Evolutionary conservation across 2,888 invertebrate species (phyloP).

Genomic region (Cataglyphis cursor): DNA sequence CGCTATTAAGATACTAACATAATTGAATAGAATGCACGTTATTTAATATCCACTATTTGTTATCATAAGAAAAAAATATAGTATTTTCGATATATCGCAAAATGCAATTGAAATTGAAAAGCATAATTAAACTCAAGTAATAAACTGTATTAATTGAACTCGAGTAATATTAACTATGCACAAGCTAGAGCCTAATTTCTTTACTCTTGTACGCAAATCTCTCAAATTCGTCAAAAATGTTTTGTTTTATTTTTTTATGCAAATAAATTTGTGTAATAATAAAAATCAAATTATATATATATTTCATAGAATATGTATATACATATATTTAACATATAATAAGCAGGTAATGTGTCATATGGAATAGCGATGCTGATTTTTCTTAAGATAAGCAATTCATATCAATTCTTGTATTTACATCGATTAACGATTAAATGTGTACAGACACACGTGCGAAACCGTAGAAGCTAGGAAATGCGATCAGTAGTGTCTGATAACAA

Average conservation of each 20-base stretch:
- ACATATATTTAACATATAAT: neutral
- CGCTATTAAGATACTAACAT: constrained; percentile 6
- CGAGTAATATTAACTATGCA: neutral
- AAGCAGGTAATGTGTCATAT: neutral
- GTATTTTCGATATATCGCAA: neutral
- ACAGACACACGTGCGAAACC: neutral
- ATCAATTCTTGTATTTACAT: neutral
- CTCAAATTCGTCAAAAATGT: neutral
- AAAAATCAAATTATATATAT: neutral
- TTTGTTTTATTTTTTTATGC: neutral
- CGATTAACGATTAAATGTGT: neutral
- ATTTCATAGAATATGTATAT: neutral
- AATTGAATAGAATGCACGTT: neutral
- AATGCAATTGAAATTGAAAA: neutral
- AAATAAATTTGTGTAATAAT: neutral
- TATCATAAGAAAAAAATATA: neutral
- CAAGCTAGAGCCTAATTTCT: neutral
- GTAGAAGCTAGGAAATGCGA: constrained; percentile 13
- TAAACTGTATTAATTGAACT: neutral
- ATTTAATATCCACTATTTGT: neutral
- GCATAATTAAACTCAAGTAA: neutral
- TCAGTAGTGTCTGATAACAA: constrained; percentile 47
- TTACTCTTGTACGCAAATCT: neutral
- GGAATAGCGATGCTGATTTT: neutral
- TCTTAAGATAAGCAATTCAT: neutral